Base-by-base conservation (phyloP, 35 echinoderm and acorn worm genomes). In the Apostichopus parvimensis region DNA sequence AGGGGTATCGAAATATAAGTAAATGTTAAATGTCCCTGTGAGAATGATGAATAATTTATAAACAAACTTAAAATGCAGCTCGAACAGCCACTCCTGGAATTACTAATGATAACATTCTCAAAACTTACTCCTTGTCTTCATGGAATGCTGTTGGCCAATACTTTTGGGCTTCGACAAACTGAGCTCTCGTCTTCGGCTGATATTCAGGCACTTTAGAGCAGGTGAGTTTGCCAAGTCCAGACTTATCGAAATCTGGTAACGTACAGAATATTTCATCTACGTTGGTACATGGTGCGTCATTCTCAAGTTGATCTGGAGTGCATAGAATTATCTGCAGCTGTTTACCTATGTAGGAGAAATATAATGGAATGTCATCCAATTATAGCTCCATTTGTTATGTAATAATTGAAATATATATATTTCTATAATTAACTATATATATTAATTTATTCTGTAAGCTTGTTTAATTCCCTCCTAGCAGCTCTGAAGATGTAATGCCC, bases 51-150 rank as follows among this genome's bases (percentile, higher is more conserved):
- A 45, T 45, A 45, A 45, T 45, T n/a, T 45, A 45, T 45, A 45
- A 45, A 45, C 3, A 45, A 45, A 45, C 34, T 45, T 45, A 45
- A 45, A 45, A 3, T 45, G 34, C 34, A 45, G 34, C 34, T 45
- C 34, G 3, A 45, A 45, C 34, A 45, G 34, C 2, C 34, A 45
- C 34, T 45, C 34, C 34, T 45, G 34, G 34, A 45, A 45, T 45
- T 45, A 45, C 34, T 75, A 75, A 75, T 20, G 17, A n/a, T n/a
- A 75, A n/a, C n/a, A 20, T 18, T 75, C 12, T 88, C 7, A 1
- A 68, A 62, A 90, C 95, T 94, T 86, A 99, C 97, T 94, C 87
- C 79, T 93, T 96, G 62, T 96, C 93, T 90, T 99, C 95, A 96
- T 99, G 97, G 56, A 93, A 99, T 87, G 92, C 82, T 6, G 89